Percentiles rank a stretch among this genome's conserved stretches.
Conservation (phyloP, 2,113 vertebrate genomes). For the Eira barbara region DNA sequence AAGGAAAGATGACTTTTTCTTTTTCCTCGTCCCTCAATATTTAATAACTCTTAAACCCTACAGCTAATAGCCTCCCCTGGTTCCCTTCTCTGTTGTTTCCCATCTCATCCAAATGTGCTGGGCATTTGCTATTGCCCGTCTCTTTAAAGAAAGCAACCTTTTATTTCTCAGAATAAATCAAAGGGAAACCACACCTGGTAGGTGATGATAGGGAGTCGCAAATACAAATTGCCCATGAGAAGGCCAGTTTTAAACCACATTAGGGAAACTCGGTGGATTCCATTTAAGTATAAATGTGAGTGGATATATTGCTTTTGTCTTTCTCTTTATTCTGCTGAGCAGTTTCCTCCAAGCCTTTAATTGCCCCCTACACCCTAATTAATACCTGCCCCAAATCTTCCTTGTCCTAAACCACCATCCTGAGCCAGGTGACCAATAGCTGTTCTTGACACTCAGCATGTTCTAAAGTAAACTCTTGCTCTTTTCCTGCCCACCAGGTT, state of each 20-base stretch:
- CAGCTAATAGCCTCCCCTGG: constrained; percentile 27
- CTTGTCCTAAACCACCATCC: neutral
- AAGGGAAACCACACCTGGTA: neutral
- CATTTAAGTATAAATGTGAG: neutral
- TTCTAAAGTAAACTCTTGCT: neutral
- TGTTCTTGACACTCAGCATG: neutral
- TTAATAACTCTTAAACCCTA: constrained; percentile 47
- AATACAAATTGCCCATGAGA: neutral
- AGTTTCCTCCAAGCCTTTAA: neutral
- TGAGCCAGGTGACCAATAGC: neutral
- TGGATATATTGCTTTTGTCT: neutral
- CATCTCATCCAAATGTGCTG: neutral
- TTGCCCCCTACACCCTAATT: neutral
- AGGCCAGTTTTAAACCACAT: neutral
- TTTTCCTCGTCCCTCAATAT: constrained; percentile 50
- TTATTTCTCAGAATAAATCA: constrained; percentile 25
- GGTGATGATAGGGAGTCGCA: neutral
- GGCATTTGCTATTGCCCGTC: neutral
- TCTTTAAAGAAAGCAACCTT: constrained; percentile 14
- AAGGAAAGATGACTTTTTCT: constrained; percentile 13
- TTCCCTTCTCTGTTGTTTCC: neutral
- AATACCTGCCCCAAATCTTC: neutral
- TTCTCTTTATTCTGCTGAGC: neutral
- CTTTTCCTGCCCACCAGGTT: neutral
- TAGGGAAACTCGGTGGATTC: neutral